Base-by-base conservation (phyloP, 2,113 vertebrate species). In the Centropus unirufus region DNA sequence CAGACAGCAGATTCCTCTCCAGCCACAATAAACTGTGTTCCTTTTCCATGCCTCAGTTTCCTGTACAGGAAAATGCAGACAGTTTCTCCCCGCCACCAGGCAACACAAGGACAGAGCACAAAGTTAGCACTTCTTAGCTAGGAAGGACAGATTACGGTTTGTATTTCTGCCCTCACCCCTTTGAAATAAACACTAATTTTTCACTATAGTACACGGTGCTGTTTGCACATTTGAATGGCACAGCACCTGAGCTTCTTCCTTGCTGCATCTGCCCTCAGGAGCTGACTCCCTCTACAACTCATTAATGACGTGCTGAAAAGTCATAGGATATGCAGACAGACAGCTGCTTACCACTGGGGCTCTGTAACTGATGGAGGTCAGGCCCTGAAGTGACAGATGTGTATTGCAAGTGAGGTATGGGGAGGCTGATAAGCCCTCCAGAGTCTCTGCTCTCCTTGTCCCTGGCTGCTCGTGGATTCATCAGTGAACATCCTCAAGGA, bases 271-370 rank as follows among this genome's bases (percentile, higher is more conserved):
- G 87, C 90, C 83, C 72, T 89, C 49, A 59, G 88, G 72, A 95
- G 52, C 51, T 34, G 23, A 55, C 11, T 91, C 68, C 61, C 63
- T 83, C 21, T 57, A 95, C 87, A 96, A 92, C 75, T 87, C 91
- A 90, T 85, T 92, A 95, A 91, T 61, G 15, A 87, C 87, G 84
- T 73, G 32, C 61, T 96, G 90, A 70, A 22, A 89, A 96, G 78
- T 81, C 73, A 91, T 36, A 80, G 61, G 67, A 91, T 87, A 95
- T 74, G 55, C 78, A 93, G 95, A 90, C 70, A 87, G 91, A 94
- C 91, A 96, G 91, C 91, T 93, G 70, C 72, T 94, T 93, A 90
- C 70, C 78, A 92, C 89, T 77, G 75, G 72, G 81, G 47, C 39
- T 90, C 83, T 92, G 72, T 64, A 96, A 92, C 88, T 72, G 68